phyloP scores from a whole-genome alignment of 2,888 invertebrate species.

The Drosophila dives region DNA sequence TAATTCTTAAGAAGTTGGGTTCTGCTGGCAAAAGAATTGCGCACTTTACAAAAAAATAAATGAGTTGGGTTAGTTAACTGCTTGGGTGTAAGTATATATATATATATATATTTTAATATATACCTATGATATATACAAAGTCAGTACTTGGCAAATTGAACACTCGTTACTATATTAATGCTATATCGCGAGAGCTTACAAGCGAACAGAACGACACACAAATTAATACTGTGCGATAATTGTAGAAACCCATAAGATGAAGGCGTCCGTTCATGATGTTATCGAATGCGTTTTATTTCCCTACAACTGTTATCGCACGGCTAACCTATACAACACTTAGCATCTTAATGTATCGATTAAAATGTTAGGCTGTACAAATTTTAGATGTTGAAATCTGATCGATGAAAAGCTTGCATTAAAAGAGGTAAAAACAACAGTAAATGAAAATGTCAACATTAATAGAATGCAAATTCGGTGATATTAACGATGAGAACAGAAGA shows the following conservation, averaged over 20 bases:
- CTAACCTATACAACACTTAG: constrained; percentile 23
- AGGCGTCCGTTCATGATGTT: constrained; percentile 40
- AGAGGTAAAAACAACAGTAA: not conserved
- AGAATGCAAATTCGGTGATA: not conserved
- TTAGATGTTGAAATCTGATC: not conserved
- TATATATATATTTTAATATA: constrained; percentile 26
- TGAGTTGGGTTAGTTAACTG: constrained; percentile 50
- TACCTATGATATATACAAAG: constrained; percentile 31
- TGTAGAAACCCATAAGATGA: constrained; percentile 51
- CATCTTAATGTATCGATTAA: constrained; percentile 9
- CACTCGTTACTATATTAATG: constrained; percentile 44
- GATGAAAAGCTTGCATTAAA: not conserved
- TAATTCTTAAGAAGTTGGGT: constrained; percentile 22
- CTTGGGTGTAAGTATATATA: constrained; percentile 32
- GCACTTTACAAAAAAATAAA: constrained; percentile 57
- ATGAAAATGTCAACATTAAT: not conserved
- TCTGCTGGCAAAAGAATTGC: constrained; percentile 49
- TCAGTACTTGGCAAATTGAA: constrained; percentile 46
- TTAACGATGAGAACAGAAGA: not conserved
- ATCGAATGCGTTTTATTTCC: constrained; percentile 22
- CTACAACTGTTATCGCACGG: constrained; percentile 4
- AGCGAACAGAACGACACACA: constrained; percentile 66
- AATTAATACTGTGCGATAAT: constrained; percentile 63
- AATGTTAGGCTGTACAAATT: not conserved
- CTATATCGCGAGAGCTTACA: constrained; percentile 53